Percentiles rank a stretch among this genome's conserved stretches.
Evolutionary conservation across 2,113 vertebrate genomes (phyloP).

Genomic region (Archilochus colubris): DNA sequence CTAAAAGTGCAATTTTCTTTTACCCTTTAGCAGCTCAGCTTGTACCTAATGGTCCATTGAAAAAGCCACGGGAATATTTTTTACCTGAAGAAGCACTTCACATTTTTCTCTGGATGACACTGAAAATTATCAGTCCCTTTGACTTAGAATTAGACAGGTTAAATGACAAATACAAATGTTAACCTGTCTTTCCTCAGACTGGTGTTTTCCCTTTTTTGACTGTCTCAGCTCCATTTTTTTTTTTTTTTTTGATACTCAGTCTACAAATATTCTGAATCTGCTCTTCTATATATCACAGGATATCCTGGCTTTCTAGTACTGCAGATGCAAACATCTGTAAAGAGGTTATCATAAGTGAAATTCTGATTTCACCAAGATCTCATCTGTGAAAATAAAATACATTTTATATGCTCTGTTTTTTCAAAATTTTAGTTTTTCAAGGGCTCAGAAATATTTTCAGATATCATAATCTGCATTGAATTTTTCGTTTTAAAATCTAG

Average conservation of each 20-base stretch:
- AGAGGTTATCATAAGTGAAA: background rate
- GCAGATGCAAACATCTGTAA: background rate
- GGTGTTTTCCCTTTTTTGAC: background rate
- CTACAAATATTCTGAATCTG: background rate
- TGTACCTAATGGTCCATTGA: background rate
- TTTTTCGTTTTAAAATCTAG: conserved; percentile 20
- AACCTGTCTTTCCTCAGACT: background rate
- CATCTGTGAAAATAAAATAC: background rate
- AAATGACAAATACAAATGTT: background rate
- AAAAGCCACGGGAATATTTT: background rate
- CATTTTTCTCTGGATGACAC: background rate
- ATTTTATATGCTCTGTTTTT: background rate
- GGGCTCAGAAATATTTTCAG: background rate
- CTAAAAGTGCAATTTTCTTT: background rate
- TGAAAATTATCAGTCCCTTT: background rate
- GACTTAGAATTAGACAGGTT: background rate
- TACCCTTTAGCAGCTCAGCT: background rate
- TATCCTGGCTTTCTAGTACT: background rate
- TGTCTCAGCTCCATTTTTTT: background rate
- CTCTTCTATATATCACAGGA: background rate
- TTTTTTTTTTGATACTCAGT: background rate
- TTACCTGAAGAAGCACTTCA: background rate
- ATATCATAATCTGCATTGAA: background rate
- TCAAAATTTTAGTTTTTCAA: background rate
- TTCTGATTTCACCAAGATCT: background rate